Evolutionary conservation across 2,888 invertebrate species (phyloP), one percentile per base, ranked within the genome.

Genomic region (Hyposoter didymator): DNA sequence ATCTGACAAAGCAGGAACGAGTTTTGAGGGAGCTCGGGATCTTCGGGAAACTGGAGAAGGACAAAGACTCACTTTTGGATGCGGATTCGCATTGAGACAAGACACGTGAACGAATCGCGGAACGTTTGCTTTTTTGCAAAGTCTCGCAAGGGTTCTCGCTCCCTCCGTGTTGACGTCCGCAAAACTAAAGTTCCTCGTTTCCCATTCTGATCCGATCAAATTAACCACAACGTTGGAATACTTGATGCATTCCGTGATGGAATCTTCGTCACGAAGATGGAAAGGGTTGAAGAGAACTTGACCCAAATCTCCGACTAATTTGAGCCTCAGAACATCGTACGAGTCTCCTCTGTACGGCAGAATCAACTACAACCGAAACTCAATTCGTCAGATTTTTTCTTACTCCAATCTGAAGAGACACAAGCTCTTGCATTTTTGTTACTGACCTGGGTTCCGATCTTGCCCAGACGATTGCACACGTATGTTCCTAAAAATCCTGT

Each of bases 181-280:
- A 92, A 96, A 98, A 78, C 95, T 96, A 91, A 97, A 99, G 94
- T 98, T 98, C 94, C 96, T 97, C 0, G 99, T 99, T 94, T 99
- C 98, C 95, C 96, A 98, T 89, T 98, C 98, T 55, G 97, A 95
- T 5, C 99, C 99, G 87, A 99, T 95, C 83, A 99, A 95, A 94
- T 99, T 99, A 88, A 99, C 96, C 0, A 99, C 99, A 75, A 99
- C 98, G 95, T 99, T 99, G 1, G 99, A 99, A 94, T 99, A 97
- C 92, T 97, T 97, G 55, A 99, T 96, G 12, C 97, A 97, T 90
- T 97, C 97, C 2, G 95, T 95, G 89, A 99, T 97, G 0, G 98
- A 96, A 52, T 97, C 97, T 88, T 99, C 98, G 95, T 99, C 98
- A 59, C 95, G 94, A 66, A 99, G 92, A 91, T 98, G 94, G 94